Percentiles rank a stretch among this genome's conserved stretches.
Conservation (phyloP, 2,888 invertebrate genomes). For the Rhopalosiphum nymphaeae region DNA sequence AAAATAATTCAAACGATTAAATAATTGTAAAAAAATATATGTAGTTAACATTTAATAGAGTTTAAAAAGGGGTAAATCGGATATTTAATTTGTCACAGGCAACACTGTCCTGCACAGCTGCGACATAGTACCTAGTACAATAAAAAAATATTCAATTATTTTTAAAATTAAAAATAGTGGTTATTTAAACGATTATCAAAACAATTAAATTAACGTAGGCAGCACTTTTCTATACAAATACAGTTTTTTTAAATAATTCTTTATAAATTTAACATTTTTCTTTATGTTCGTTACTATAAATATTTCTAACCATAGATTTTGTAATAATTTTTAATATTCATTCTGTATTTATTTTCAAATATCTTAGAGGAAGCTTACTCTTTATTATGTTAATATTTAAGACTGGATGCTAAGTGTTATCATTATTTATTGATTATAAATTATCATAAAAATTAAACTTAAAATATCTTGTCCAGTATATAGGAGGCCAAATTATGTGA, state of each 20-base stretch:
- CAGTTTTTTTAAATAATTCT: not conserved
- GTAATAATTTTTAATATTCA: too few relatives aligned
- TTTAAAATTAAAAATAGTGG: not conserved
- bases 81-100: too few relatives aligned
- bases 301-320: not conserved
- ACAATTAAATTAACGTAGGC: not conserved
- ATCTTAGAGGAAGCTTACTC: not conserved
- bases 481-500: not conserved
- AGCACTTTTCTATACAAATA: not conserved
- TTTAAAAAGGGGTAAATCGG: too few relatives aligned
- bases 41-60: too few relatives aligned
- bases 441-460: constrained; percentile 23
- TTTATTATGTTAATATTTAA: not conserved
- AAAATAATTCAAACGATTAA: too few relatives aligned
- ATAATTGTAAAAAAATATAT: too few relatives aligned
- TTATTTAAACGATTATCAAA: not conserved
- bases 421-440: too few relatives aligned
- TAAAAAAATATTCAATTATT: not conserved
- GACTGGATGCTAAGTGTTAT: not conserved
- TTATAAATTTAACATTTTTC: not conserved
- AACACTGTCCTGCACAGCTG: too few relatives aligned
- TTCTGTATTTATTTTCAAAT: not conserved
- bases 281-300: not conserved
- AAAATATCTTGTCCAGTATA: constrained; percentile 14
- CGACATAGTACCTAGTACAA: not conserved